Conservation (phyloP, 2,113 vertebrate genomes). For the Centropristis striata region DNA sequence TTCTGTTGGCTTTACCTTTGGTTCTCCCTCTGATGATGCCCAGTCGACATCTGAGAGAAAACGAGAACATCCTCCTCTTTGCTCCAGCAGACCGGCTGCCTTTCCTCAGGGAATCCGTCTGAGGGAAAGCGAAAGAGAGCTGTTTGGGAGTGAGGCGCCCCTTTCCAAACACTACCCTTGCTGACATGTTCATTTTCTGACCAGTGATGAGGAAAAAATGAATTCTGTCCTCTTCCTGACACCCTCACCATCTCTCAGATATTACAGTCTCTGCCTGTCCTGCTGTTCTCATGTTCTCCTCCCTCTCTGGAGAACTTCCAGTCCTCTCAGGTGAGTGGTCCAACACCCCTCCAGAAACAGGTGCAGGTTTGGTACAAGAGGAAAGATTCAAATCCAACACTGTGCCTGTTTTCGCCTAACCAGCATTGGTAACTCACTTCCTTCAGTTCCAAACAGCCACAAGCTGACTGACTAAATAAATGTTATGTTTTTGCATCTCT, state of each 20-base stretch:
- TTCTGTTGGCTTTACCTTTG: constrained; percentile 74
- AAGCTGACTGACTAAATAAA: constrained; percentile 59
- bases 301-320: constrained; percentile 59
- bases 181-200: constrained; percentile 69
- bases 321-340: constrained; percentile 44
- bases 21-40: constrained; percentile 83
- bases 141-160: constrained; percentile 67
- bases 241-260: constrained; percentile 32
- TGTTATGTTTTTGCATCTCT: constrained; percentile 57
- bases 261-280: constrained; percentile 27
- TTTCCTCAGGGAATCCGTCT: constrained; percentile 69
- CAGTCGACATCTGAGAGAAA: constrained; percentile 83
- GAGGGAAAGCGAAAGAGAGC: constrained; percentile 71
- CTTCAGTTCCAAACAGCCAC: constrained; percentile 50
- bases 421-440: constrained; percentile 16
- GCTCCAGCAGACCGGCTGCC: constrained; percentile 66
- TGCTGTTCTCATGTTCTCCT: constrained; percentile 48
- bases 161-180: constrained; percentile 72
- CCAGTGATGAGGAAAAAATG: constrained; percentile 26
- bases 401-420: neutral
- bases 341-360: constrained; percentile 22
- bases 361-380: neutral
- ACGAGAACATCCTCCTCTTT: constrained; percentile 82
- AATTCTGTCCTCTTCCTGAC: constrained; percentile 40
- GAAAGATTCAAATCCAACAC: constrained; percentile 14